Evolutionary conservation across 64 coral and sea anemone genomes (phyloP), one percentile per base, ranked within the genome.

Genomic region (Actinia equina): DNA sequence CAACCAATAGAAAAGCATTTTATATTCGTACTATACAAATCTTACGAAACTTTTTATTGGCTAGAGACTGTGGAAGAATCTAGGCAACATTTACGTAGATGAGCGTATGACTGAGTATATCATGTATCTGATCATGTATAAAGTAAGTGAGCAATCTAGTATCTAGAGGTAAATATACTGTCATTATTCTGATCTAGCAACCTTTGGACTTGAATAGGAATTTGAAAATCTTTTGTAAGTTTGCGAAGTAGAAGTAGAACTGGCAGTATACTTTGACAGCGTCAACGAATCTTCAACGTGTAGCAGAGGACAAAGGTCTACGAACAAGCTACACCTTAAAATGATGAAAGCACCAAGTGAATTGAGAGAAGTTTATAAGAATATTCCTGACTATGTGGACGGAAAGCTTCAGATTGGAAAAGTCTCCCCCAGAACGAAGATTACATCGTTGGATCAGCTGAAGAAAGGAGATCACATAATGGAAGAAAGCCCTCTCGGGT

Each of bases 391-490:
- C 57, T 80, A 88, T 43, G 91, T 87, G 11, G 82, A 92, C 26
- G 86, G 77, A 17, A 92, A 81, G 23, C 74, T 96, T 63, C 94
- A 87, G 16, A 89, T 95, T 51, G 91, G 88, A 1, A 88, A 63
- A 76, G 77, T 96, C 59, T 96, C 94, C 10, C 91, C 94, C 6
- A 55, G 94, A 86, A 96, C 91, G 59, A 96, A 88, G 83, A 96
- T 96, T 52, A 96, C 71, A 83, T 88, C 94, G 43, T 43, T 96
- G 22, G 54, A 52, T 4, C 94, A 96, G 44, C 88, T 96, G 49
- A 77, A 88, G 7, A 90, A 93, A 52, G 94, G 94, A 79, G 94
- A 96, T 41, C 94, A 96, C 84, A 84, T 96, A 0, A 96, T 96
- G 94, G 94, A 96, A 59, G 94, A 96, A 82, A 92, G 92, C 42